Base-by-base conservation (phyloP, 2,113 vertebrate species). In the Rhinopomastus cyanomelas region DNA sequence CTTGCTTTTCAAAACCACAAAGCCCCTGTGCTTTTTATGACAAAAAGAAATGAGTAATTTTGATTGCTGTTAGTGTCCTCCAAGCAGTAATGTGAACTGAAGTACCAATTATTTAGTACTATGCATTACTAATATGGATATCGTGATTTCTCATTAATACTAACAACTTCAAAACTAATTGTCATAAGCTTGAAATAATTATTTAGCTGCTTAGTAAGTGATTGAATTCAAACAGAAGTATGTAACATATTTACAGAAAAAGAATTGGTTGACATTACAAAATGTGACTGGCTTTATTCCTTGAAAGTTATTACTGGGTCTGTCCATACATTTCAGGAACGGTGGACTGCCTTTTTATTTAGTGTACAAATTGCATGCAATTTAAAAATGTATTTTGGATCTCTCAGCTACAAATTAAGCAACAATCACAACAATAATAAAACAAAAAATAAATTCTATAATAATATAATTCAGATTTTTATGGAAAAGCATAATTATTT, bases 111-210 rank as follows among this genome's bases (percentile, higher is more conserved):
- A 96, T 97, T 96, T 96, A 96, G 71, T 75, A 88, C 83, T 93
- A 26, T 90, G 94, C 86, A 85, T 94, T 62, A 81, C 91, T 96
- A 94, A 95, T 94, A 89, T 69, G 90, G 92, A 86, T 93, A 87
- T 92, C 94, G 91, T 85, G 82, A 96, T 96, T 97, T 96, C 92
- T 97, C 80, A 95, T 97, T 96, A 97, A 94, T 94, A 92, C 80
- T 90, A 95, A 93, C 89, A 94, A 94, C 85, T 96, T 97, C 84
- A 95, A 79, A 97, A 93, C 95, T 74, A 95, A 95, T 97, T 97
- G 81, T 96, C 81, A 92, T 97, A 95, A 96, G 68, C 87, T 94
- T 95, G 95, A 96, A 97, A 96, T 96, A 96, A 93, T 97, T 96
- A 96, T 96, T 97, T 97, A 96, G 80, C 92, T 94, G 68, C 80